Base-by-base conservation (phyloP, 2,888 invertebrate genomes). In the Ceriagrion tenellum region DNA sequence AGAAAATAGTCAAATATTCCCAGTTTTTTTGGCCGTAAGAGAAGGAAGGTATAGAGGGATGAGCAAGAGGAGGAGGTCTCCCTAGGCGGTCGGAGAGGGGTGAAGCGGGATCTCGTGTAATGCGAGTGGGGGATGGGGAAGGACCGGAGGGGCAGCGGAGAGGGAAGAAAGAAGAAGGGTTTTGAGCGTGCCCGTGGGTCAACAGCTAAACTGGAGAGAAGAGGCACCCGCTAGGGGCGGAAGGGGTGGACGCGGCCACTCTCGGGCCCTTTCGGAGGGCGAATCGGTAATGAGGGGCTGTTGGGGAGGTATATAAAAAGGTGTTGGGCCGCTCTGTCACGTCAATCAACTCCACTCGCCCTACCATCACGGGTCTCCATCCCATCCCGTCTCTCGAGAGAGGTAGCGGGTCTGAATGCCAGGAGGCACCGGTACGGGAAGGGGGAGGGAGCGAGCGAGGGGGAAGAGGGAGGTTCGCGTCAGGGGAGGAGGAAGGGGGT, bases 231-330 rank as follows among this genome's bases (percentile, higher is more conserved):
- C 47, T 4, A 47, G 47, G 69, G 69, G 69, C 69, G 26, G 35
- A 81, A 59, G 81, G 81, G 81, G 30, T 81, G 81, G 30, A 30
- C 81, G 35, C 81, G 81, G 35, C 35, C 81, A n/a, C 26, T 35
- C 81, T 35, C 81, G 81, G 23, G 30, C 81, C 81, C 81, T 59
- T 81, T n/a, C 26, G 81, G 35, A 81, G 81, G 69, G 35, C 12
- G 81, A 81, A 81, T 81, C 26, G 81, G 81, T 81, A 81, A 40
- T 63, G 63, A 91, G 55, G 55, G 81, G 81, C 81, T 81, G 30
- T 23, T 4, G 40, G 55, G 89, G 89, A 23, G 89, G 55, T 13
- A 81, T 81, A 35, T 81, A 81, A 81, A 81, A 81, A 81, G 81
- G 81, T 81, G 81, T 81, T 81, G 81, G 81, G 35, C 81, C 35